Evolutionary conservation across 2,113 vertebrate species (phyloP).

Genomic region (Octodon degus): DNA sequence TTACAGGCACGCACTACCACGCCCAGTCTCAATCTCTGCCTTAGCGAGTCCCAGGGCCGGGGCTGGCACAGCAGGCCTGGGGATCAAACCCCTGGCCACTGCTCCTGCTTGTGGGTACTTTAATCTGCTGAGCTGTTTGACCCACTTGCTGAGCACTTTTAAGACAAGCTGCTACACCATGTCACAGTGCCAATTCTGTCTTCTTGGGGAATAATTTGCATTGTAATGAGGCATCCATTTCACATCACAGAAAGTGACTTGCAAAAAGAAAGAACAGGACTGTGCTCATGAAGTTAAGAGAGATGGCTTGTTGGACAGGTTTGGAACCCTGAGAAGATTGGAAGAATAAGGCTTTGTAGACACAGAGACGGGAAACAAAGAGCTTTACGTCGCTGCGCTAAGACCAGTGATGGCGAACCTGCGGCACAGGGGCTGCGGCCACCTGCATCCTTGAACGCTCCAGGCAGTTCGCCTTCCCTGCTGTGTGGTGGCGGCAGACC

Average conservation of each 20-base stretch:
- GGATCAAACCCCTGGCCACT: too few relatives aligned
- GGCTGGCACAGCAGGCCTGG: too few relatives aligned
- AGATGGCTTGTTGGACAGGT: not conserved
- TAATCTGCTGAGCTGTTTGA: too few relatives aligned
- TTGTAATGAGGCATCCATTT: not conserved
- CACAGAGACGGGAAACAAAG: not conserved
- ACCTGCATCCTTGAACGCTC: not conserved
- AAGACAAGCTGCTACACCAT: fast-evolving
- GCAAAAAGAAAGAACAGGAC: not conserved
- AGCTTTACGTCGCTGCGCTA: not conserved
- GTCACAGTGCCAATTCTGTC: too few relatives aligned
- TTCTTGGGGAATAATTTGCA: fast-evolving
- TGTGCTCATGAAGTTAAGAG: not conserved
- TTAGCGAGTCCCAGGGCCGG: too few relatives aligned
- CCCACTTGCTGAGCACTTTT: not conserved
- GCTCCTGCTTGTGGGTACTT: too few relatives aligned
- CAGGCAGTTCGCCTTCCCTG: not conserved
- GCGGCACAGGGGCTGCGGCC: not conserved
- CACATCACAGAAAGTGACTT: not conserved
- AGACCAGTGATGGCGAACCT: not conserved
- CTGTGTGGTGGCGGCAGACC: not conserved
- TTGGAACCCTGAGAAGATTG: not conserved
- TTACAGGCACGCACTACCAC: too few relatives aligned
- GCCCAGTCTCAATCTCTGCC: too few relatives aligned
- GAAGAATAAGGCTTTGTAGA: not conserved